Base-by-base conservation (phyloP, 2,888 invertebrate species). In the Oeneis ivallda region DNA sequence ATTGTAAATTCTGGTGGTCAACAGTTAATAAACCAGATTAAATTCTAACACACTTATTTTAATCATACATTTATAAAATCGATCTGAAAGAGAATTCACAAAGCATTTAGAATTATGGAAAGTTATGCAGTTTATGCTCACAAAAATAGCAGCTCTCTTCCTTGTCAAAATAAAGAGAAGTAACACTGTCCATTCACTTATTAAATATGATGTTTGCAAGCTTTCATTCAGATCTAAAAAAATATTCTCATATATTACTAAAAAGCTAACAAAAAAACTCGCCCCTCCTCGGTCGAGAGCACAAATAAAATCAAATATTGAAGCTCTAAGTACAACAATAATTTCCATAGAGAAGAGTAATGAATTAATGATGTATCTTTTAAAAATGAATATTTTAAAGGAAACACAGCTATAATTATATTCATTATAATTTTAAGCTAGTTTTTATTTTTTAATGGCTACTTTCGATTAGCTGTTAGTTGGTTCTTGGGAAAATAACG, bases 41-140 rank as follows among this genome's bases (percentile, higher is more conserved):
- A 78, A 74, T 75, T 70, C 77, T 80, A 80, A 80, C 79, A 80
- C 79, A 77, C 78, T 76, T 77, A 78, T 72, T 72, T 72, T 76
- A 79, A 75, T 82, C 78, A 77, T 82, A 73, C 72, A 73, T 66
- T 81, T 80, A 83, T 79, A 75, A 83, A 86, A 84, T 80, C 75
- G 84, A 90, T 89, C 87, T 89, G 87, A 87, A 85, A 86, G 80
- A 86, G 80, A 87, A 84, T 84, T 83, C 82, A 85, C 85, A 84
- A 85, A 85, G 79, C 76, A 78, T 80, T 79, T 72, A 76, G 72
- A 73, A 64, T 63, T 71, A 69, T 62, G 74, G 72, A 71, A 70
- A 71, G 45, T 59, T 54, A 62, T 43, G 56, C 54, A 63, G 56
- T 49, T 15, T n/a, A 43, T 39, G 45, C 34, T 47, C 58, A 56